These are phyloP conservation scores for Heliconius ismenius DNA, from an alignment of 2,888 invertebrate genomes.

Conservation along the genomic window DNA sequence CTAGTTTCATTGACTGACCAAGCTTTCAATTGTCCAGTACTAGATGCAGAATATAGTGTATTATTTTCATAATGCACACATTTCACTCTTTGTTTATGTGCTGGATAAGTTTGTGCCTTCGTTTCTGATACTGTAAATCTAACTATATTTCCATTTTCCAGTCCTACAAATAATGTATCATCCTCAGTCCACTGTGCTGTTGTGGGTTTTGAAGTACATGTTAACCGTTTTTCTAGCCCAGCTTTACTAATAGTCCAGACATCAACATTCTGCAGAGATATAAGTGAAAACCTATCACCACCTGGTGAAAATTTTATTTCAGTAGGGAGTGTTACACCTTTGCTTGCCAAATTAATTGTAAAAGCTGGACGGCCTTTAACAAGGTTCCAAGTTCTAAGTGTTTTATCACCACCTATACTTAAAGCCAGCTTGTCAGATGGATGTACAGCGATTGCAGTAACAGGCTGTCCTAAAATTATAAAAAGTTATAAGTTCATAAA, in stretches of 20 bases:
- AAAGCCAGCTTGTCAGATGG: constrained; percentile 94
- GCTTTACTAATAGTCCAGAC: constrained; percentile 91
- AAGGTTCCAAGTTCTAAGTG: constrained; percentile 95
- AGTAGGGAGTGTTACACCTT: constrained; percentile 77
- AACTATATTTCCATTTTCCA: constrained; percentile 87
- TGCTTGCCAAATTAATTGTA: constrained; percentile 90
- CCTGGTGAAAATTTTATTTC: constrained; percentile 88
- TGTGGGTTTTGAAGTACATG: constrained; percentile 86
- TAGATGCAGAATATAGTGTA: constrained; percentile 87
- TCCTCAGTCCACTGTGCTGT: constrained; percentile 86
- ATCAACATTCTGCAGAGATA: constrained; percentile 87
- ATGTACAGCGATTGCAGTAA: constrained; percentile 91
- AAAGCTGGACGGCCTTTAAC: constrained; percentile 95
- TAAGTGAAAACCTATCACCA: constrained; percentile 89
- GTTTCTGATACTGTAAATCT: constrained; percentile 80
- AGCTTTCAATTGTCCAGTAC: constrained; percentile 89
- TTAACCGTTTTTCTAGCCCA: constrained; percentile 85
- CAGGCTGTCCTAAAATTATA: constrained; percentile 75
- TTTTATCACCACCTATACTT: constrained; percentile 91
- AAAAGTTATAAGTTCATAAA: neutral
- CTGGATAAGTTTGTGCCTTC: constrained; percentile 72
- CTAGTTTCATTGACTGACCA: constrained; percentile 79
- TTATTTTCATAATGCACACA: constrained; percentile 81
- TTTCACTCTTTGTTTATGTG: constrained; percentile 86
- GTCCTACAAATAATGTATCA: constrained; percentile 84